Evolutionary conservation across 2,797 vertebrate genomes (phyloP).

Genomic region (Centropyge bicolor): DNA sequence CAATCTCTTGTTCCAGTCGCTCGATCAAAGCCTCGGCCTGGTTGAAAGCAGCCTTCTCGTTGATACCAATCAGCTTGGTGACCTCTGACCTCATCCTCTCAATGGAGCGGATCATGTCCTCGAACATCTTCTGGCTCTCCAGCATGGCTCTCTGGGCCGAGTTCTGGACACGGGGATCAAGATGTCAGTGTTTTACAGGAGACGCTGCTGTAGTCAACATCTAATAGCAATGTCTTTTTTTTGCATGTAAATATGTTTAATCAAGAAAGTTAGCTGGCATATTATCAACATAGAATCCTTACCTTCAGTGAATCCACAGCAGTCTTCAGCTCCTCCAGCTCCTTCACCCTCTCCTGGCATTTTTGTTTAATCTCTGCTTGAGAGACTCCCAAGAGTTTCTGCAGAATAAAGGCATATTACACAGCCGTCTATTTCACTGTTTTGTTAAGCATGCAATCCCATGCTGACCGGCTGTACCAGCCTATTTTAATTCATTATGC

Average conservation of each 20-base stretch:
- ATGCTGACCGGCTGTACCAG: slow-evolving; percentile 8
- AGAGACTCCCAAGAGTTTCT: slow-evolving; percentile 89
- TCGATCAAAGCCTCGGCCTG: slow-evolving; percentile 87
- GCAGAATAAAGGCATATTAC: slow-evolving; percentile 47
- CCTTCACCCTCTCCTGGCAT: slow-evolving; percentile 88
- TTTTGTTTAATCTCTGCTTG: slow-evolving; percentile 88
- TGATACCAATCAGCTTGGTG: slow-evolving; percentile 88
- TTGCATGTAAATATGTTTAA: background rate
- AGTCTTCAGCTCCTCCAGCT: slow-evolving; percentile 88
- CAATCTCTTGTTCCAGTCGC: slow-evolving; percentile 89
- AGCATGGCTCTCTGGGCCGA: slow-evolving; percentile 88
- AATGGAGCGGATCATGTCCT: slow-evolving; percentile 89
- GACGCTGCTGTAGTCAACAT: background rate
- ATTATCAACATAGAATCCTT: slow-evolving; percentile 11
- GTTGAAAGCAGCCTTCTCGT: slow-evolving; percentile 87
- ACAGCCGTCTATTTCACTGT: slow-evolving; percentile 21
- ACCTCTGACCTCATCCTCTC: slow-evolving; percentile 90
- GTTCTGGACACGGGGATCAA: slow-evolving; percentile 72
- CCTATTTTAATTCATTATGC: slow-evolving; percentile 22
- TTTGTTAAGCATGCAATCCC: slow-evolving; percentile 9
- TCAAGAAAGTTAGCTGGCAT: no score
- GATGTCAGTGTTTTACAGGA: background rate
- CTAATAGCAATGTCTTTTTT: background rate
- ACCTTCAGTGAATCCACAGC: slow-evolving; percentile 88
- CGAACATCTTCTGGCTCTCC: slow-evolving; percentile 89